Base-by-base conservation (phyloP, 2,113 vertebrate species). In the Erythrolamprus reginae region DNA sequence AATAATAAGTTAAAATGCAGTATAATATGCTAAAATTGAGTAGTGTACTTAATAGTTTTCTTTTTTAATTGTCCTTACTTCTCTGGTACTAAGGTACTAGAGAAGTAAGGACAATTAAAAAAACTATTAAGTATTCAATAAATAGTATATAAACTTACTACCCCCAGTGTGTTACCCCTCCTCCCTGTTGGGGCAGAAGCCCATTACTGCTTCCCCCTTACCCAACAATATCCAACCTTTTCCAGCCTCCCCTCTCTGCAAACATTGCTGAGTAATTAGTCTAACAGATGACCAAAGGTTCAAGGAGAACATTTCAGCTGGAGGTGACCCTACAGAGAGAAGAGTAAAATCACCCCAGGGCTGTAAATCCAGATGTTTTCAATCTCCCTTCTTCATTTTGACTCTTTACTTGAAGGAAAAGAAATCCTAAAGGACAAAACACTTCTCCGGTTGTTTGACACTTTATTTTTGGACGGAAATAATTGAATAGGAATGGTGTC, bases 291-390 rank as follows among this genome's bases (percentile, higher is more conserved):
- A 94, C 6, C 5, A 65, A 10, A 2, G 82, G 84, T 86, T 91
- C 86, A 82, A 88, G 88, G 89, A 85, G 93, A 92, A 84, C 33
- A 56, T 77, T 88, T 28, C 65, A 85, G 53, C 4, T 10, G 52
- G 10, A 51, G 24, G 88, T 82, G 42, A 82, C 88, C 90, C 47
- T 5, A 0, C 26, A 92, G n/a, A 87, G 88, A 92, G 17, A 82
- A 83, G 52, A 85, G 55, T 42, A 77, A 92, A 91, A 28, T 3
- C 45, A 89, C 19, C 6, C 88, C 83, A 90, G 51, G 55, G 24
- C 19, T 3, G 5, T 1, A 12, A 1, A 61, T 10, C 0, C 21
- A 5, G 42, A 2, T 26, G n/a, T 56, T 10, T 42, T 91, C 5
- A 48, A 47, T 50, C 10, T 82, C 42, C 77, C 42, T 23, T 88